Conservation (phyloP, 2,888 invertebrate species). For the Mechanitis mazaeus region DNA sequence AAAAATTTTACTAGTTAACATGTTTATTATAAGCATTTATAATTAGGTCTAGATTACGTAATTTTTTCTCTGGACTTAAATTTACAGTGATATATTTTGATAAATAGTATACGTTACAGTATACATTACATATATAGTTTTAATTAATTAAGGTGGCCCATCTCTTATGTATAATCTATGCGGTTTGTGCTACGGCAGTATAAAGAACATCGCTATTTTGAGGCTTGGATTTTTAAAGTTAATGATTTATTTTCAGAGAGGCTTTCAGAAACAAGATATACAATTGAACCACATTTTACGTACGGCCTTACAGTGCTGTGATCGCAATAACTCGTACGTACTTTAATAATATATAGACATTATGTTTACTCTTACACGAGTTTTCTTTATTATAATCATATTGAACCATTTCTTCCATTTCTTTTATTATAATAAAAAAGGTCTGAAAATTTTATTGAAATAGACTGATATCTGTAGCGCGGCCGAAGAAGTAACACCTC, state of each 20-base stretch:
- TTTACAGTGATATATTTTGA: not conserved
- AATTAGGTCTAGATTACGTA: not conserved
- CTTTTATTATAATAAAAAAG: too few relatives aligned
- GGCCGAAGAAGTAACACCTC: conserved; percentile 30
- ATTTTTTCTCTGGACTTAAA: not conserved
- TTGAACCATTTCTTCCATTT: not conserved
- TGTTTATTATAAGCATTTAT: too few relatives aligned
- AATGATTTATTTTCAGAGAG: conserved; percentile 41
- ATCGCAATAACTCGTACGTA: conserved; percentile 43
- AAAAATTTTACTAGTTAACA: not conserved
- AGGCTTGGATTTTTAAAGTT: not conserved
- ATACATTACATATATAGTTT: not conserved
- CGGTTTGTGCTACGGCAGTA: not conserved
- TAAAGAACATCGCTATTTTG: not conserved
- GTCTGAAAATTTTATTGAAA: not conserved
- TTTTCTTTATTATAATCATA: not conserved
- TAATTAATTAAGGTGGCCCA: too few relatives aligned
- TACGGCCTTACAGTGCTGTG: conserved; percentile 47
- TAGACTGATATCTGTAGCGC: conserved; percentile 18
- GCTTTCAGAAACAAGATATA: conserved; percentile 43
- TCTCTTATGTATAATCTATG: too few relatives aligned
- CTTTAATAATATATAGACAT: not conserved
- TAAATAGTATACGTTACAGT: not conserved
- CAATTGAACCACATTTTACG: conserved; percentile 48
- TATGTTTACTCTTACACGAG: not conserved